These are phyloP conservation scores for Monarcha castaneiventris DNA, from an alignment of 2,113 vertebrate species.

Conservation along the genomic window DNA sequence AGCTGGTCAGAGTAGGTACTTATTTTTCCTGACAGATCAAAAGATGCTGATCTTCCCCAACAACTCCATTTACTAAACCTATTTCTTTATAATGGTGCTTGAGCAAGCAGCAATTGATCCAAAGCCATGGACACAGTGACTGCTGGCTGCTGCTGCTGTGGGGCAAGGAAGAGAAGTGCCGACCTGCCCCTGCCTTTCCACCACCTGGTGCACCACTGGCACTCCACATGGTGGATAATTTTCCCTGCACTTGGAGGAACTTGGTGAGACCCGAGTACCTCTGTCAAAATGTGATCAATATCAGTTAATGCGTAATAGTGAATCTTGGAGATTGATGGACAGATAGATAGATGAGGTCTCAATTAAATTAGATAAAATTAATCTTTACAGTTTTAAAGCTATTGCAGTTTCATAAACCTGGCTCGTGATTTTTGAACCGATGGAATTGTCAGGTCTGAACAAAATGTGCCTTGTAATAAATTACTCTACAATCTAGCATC, in stretches of 20 bases:
- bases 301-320: background rate
- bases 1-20: background rate
- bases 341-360: background rate
- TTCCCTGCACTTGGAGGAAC: background rate
- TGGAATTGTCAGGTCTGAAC: background rate
- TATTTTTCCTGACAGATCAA: background rate
- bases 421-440: background rate
- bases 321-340: background rate
- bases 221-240: background rate
- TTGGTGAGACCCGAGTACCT: background rate
- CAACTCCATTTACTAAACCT: background rate
- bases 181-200: background rate
- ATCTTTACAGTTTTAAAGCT: background rate
- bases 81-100: background rate
- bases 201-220: too few relatives aligned
- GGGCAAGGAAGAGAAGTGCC: background rate
- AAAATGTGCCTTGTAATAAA: background rate
- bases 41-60: background rate
- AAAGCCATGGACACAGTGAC: background rate
- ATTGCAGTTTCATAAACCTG: background rate
- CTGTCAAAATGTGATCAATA: background rate
- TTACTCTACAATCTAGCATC: background rate
- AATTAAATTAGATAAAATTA: background rate
- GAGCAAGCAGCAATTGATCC: background rate
- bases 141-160: background rate